Evolutionary conservation across 2,113 vertebrate genomes (phyloP).

Genomic region (Prunella fulvescens): DNA sequence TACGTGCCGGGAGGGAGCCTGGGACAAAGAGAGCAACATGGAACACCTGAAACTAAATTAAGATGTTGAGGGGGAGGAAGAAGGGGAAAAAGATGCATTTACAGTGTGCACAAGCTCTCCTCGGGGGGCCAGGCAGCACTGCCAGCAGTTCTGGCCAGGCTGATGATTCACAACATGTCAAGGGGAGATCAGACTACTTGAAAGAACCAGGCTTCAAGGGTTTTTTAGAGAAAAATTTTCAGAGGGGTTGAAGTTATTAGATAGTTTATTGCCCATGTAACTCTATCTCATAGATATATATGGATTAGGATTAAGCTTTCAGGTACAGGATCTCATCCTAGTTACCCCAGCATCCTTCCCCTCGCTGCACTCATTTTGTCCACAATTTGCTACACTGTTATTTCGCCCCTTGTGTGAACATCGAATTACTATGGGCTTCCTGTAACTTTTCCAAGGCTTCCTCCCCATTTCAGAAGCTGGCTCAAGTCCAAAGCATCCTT

Average conservation of each 20-base stretch:
- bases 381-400: not conserved
- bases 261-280: not conserved
- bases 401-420: not conserved
- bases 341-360: not conserved
- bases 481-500: not conserved
- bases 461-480: not conserved
- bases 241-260: not conserved
- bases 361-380: not conserved
- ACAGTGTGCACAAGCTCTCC: not conserved
- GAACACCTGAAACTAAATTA: not conserved
- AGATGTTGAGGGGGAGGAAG: not conserved
- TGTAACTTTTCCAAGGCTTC: not conserved
- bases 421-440: not conserved
- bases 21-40: not conserved
- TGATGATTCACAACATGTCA: not conserved
- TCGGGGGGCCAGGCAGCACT: accelerated
- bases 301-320: not conserved
- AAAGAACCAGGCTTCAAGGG: not conserved
- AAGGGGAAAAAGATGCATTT: not conserved
- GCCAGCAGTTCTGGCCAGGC: not conserved
- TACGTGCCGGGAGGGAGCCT: not conserved
- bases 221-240: not conserved
- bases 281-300: not conserved
- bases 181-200: not conserved
- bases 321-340: not conserved